phyloP scores from a whole-genome alignment of 2,797 vertebrate species.

The Xiphophorus birchmanni region DNA sequence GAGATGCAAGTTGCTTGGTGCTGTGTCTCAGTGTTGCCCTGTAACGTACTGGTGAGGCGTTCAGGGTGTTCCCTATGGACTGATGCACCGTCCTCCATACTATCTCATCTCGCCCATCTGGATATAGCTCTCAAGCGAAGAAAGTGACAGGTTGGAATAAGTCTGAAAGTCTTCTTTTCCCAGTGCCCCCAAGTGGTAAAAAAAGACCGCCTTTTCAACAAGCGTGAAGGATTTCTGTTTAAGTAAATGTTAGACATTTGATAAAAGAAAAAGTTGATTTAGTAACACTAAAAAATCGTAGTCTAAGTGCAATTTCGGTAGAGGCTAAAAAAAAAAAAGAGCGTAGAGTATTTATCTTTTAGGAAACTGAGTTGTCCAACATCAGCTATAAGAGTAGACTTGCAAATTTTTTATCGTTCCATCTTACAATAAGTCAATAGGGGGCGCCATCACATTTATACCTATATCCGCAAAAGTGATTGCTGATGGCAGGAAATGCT shows the following conservation, averaged over 20 bases:
- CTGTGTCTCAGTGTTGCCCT: neutral
- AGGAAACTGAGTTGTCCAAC: too few relatives aligned
- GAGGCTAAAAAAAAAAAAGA: neutral
- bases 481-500: neutral
- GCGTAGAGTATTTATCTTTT: neutral
- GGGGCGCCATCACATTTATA: neutral
- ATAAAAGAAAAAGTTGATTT: neutral
- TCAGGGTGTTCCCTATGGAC: neutral
- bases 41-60: neutral
- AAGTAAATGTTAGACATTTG: neutral
- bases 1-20: neutral
- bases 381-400: neutral
- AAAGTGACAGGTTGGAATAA: neutral
- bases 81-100: too few relatives aligned
- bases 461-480: neutral
- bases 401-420: conserved; percentile 31
- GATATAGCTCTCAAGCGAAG: neutral
- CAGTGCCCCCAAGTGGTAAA: neutral
- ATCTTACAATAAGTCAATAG: conserved; percentile 34
- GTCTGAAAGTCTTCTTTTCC: neutral
- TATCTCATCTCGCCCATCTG: too few relatives aligned
- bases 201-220: neutral
- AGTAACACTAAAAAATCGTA: neutral
- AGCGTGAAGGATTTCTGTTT: neutral
- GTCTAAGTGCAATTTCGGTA: neutral